A percentile compares a stretch with the other conserved stretches of the same genome.
Evolutionary conservation across 2,797 vertebrate genomes (phyloP).

Genomic region (Poecilia picta): DNA sequence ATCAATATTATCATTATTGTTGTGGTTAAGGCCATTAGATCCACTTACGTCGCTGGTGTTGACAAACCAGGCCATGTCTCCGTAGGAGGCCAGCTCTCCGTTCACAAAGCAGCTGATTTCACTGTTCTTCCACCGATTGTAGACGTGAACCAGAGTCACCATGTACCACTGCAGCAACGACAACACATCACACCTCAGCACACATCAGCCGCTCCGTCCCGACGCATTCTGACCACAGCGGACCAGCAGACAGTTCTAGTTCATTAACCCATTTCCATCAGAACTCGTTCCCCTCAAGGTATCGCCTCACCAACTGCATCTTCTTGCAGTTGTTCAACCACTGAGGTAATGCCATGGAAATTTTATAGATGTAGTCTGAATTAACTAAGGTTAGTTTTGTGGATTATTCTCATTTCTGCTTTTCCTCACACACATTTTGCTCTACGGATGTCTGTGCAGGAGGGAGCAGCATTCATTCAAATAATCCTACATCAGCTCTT

Average conservation of each 20-base stretch:
- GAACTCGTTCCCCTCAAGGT: slow-evolving; percentile 35
- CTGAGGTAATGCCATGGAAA: slow-evolving; percentile 38
- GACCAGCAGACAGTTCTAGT: slow-evolving; percentile 1
- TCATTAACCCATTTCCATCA: slow-evolving; percentile 44
- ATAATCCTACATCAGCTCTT: no score
- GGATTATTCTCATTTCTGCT: slow-evolving; percentile 31
- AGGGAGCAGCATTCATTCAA: no score
- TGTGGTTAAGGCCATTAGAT: no score
- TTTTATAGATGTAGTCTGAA: slow-evolving; percentile 54
- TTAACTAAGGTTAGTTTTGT: slow-evolving; percentile 35
- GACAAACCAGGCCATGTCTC: slow-evolving; percentile 98
- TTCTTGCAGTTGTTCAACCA: slow-evolving; percentile 23
- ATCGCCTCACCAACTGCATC: slow-evolving; percentile 51
- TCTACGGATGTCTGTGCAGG: neutral
- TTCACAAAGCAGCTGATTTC: slow-evolving; percentile 98
- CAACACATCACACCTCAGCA: slow-evolving; percentile 3
- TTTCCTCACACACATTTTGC: slow-evolving; percentile 39
- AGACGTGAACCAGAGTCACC: slow-evolving; percentile 95
- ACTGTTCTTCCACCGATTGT: slow-evolving; percentile 99
- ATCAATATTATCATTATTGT: no score
- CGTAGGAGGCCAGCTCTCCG: slow-evolving; percentile 94
- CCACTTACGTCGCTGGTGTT: slow-evolving; percentile 96
- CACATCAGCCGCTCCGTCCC: neutral
- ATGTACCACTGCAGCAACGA: slow-evolving; percentile 92
- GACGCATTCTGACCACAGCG: neutral